A percentile compares a stretch with the other conserved stretches of the same genome.
Evolutionary conservation across 2,113 vertebrate species (phyloP).

Genomic region (Gymnarchus niloticus): DNA sequence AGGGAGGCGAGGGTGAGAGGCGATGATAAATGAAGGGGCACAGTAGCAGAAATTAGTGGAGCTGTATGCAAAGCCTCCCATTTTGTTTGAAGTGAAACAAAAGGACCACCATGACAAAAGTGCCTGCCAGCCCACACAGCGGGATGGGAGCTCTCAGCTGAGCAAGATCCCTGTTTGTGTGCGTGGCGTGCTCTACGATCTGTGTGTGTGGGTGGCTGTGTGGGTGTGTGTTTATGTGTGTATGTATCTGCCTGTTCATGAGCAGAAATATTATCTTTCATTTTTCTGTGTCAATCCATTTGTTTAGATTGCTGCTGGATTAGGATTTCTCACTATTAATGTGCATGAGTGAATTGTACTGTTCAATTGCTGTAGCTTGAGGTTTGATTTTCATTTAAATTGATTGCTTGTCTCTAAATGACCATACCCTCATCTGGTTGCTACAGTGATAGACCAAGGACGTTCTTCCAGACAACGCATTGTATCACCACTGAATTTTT

Average conservation of each 20-base stretch:
- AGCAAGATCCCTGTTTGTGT: conserved; percentile 14
- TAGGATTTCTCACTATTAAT: conserved; percentile 48
- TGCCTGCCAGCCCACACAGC: conserved; percentile 61
- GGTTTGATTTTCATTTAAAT: conserved; percentile 60
- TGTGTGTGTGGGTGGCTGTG: conserved; percentile 16
- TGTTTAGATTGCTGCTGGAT: background rate
- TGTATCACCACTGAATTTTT: conserved; percentile 58
- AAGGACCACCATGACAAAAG: conserved; percentile 64
- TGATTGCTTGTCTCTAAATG: conserved; percentile 62
- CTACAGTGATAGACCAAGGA: conserved; percentile 61
- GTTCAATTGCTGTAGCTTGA: conserved; percentile 57
- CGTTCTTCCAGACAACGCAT: conserved; percentile 61
- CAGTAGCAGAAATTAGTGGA: conserved; percentile 63
- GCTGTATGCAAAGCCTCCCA: conserved; percentile 62
- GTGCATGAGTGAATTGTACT: conserved; percentile 61
- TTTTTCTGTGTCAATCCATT: conserved; percentile 58
- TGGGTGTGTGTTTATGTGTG: conserved; percentile 18
- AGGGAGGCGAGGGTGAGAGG: conserved; percentile 51
- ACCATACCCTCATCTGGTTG: conserved; percentile 53
- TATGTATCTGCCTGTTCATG: conserved; percentile 51
- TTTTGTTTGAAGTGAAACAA: conserved; percentile 69
- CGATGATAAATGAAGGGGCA: conserved; percentile 36
- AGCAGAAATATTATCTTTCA: conserved; percentile 58
- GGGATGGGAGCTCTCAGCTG: conserved; percentile 47
- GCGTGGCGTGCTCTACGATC: conserved; percentile 17